phyloP scores from a whole-genome alignment of 1,140 invertebrate species.

The Pseudomyrmex concolor region DNA sequence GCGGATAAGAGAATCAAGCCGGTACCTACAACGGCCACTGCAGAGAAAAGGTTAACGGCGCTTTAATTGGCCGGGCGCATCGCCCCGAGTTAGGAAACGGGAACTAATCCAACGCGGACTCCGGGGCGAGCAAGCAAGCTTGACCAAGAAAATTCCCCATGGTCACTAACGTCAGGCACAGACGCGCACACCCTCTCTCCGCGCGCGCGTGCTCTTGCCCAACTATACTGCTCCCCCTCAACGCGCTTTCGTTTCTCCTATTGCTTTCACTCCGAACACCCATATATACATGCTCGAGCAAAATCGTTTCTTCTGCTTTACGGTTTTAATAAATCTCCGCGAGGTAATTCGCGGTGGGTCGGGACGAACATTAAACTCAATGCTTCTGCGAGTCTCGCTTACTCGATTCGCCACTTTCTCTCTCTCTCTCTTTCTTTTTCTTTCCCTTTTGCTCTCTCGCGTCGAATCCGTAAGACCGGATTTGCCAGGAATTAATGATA shows the following conservation, averaged over 20 bases:
- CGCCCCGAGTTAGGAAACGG: constrained; percentile 68
- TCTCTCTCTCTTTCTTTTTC: too few species aligned
- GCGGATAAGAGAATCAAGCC: constrained; percentile 68
- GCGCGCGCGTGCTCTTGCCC: neutral
- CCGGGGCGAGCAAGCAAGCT: constrained; percentile 69
- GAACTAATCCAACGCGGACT: constrained; percentile 76
- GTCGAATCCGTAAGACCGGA: constrained; percentile 48
- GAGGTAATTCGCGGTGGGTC: constrained; percentile 82
- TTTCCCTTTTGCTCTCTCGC: too few species aligned
- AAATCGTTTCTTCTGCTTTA: constrained; percentile 83
- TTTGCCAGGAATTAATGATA: constrained; percentile 75
- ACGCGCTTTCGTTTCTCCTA: constrained; percentile 34
- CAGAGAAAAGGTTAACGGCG: constrained; percentile 70
- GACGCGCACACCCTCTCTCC: constrained; percentile 64
- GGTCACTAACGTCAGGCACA: constrained; percentile 81
- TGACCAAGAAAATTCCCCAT: constrained; percentile 79
- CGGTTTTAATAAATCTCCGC: constrained; percentile 84
- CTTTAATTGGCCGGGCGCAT: constrained; percentile 73
- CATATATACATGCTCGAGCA: constrained; percentile 60
- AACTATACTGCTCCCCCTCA: constrained; percentile 29
- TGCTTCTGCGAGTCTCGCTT: constrained; percentile 42
- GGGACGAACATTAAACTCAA: constrained; percentile 81
- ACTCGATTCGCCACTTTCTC: constrained; percentile 56
- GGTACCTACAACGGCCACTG: constrained; percentile 45
- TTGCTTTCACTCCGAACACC: constrained; percentile 55